Base-by-base conservation (phyloP, 2,888 invertebrate species). In the Drosophila bunnanda region DNA sequence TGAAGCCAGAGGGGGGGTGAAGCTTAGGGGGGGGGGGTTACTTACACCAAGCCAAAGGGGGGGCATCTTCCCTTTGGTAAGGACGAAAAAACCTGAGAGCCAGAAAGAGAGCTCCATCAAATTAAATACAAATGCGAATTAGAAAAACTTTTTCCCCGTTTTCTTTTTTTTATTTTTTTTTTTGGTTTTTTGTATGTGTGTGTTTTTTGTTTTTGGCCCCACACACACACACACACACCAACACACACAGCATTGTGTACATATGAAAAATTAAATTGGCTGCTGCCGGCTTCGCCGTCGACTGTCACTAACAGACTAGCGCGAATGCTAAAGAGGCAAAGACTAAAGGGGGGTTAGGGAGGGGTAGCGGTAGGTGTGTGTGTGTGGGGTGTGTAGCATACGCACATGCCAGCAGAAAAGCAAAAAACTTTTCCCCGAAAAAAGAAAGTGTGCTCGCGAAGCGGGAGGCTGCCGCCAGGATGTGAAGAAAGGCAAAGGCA, bases 101-200 rank as follows among this genome's bases (percentile, higher is more conserved):
- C 50, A 70, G 60, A 78, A 52, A 67, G 59, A 80, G 43, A 65
- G 75, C 67, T 57, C 50, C 67, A 75, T 62, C 64, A 85, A 82
- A 88, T 85, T 79, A 88, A 88, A 90, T 78, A 85, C 80, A 82
- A 82, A 90, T 88, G 81, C 77, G 90, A 89, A 88, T 88, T 88
- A 88, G 88, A 89, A 88, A 80, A 88, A 82, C 82, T 81, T 85
- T 69, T 70, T 13, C 41, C 25, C 44, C 38, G 25, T 34, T 61
- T 72, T 59, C 34, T 22, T 22, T 54, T 25, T 25, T 30, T 41
- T 12, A n/a, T 41, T 41, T 48, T 32, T 7, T 9, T 7, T 13
- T 60, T 34, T 43, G 30, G 13, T 32, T 56, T 44, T 25, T 12
- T 38, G 20, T 56, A 12, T 36, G 20, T 43, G 43, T 22, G 43